Evolutionary conservation across 2,113 vertebrate genomes (phyloP), one percentile per base, ranked within the genome.

Genomic region (Mormyrus iriodes): DNA sequence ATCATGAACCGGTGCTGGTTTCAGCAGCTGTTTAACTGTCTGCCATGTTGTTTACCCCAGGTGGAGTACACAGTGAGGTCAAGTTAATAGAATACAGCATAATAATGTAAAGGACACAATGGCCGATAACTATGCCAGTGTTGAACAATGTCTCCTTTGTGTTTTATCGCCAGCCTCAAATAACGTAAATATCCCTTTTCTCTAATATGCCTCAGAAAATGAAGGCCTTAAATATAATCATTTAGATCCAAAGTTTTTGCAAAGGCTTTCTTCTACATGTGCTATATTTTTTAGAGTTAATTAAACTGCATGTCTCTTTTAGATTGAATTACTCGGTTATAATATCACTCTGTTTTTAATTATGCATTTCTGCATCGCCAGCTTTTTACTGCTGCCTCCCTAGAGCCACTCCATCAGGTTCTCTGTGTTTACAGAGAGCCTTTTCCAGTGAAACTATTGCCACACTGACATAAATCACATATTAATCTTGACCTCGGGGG

Each of bases 401-500:
- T 42, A 79, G 73, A 79, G 73, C 73, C 73, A 6, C 73, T 42
- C 73, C 13, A 79, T 27, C n/a, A 39, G 15, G 35, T 42, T 79
- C 73, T 79, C 73, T 42, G 35, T 39, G 35, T 35, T 42, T 79
- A n/a, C 73, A 76, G 73, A 42, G 31, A 0, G 31, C 35, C 35
- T 19, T 79, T 79, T 19, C 39, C 35, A 42, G 12, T 69, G 17
- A 7, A 79, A 42, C 73, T 79, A 6, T 42, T 42, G 35, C 73
- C 31, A 42, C 35, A 42, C 73, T 79, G 15, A 35, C 73, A 39
- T 79, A 35, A 79, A 42, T 79, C 73, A 79, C 15, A 79, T 79
- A 69, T 89, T 89, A 89, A 82, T 83, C 83, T 85, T 89, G 79
- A 85, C 79, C 82, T 15, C n/a, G n/a, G 79, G 9, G 42, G 76